These are phyloP conservation scores for Craseonycteris thonglongyai DNA, from an alignment of 2,113 vertebrate species.

Conservation along the genomic window DNA sequence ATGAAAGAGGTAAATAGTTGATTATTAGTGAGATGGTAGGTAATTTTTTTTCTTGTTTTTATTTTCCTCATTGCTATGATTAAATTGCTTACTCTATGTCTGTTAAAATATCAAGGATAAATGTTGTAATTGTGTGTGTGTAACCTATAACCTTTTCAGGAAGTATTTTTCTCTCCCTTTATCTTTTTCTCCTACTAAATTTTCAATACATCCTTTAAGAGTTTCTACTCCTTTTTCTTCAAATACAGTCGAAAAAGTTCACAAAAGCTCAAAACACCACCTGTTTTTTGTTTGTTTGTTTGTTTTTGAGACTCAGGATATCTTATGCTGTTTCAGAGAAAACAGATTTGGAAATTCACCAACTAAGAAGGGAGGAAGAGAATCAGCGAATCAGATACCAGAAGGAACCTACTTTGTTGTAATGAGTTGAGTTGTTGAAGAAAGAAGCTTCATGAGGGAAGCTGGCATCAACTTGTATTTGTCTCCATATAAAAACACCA, in stretches of 20 bases:
- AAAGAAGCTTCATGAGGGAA: not conserved
- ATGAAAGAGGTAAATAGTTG: not conserved
- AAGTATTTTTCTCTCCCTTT: not conserved
- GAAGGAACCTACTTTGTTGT: not conserved
- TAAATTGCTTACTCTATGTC: not conserved
- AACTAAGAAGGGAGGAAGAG: not conserved
- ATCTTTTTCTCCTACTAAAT: not conserved
- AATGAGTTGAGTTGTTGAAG: not conserved
- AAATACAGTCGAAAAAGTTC: not conserved
- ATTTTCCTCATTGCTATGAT: not conserved
- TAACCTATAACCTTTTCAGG: not conserved
- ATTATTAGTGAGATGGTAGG: not conserved
- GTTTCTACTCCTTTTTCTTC: not conserved
- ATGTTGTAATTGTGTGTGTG: not conserved
- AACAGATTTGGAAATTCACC: not conserved
- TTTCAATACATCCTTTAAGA: not conserved
- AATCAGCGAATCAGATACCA: not conserved
- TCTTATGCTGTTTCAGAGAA: not conserved
- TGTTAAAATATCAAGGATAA: not conserved
- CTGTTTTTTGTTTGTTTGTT: too few relatives aligned
- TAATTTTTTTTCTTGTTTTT: not conserved
- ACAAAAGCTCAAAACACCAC: not conserved
- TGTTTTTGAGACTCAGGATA: not conserved
- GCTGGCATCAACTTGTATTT: not conserved
- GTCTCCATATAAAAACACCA: not conserved